Conservation (phyloP, 2,888 invertebrate genomes). For the Mimachlamys varia region DNA sequence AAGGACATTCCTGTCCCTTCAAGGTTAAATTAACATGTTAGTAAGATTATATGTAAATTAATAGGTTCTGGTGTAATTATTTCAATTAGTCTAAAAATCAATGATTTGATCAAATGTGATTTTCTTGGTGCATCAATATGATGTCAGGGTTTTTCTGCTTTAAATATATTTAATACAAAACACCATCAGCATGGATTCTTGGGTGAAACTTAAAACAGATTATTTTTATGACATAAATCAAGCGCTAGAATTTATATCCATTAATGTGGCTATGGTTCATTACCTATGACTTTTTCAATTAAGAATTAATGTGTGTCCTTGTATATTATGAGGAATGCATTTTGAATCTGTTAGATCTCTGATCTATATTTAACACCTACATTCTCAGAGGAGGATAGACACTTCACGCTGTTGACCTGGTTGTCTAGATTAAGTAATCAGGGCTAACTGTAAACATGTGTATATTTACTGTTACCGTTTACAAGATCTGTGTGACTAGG, state of each 20-base stretch:
- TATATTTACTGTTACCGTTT: constrained; percentile 1
- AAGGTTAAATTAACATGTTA: background rate
- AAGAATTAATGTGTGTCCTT: background rate
- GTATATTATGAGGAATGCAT: background rate
- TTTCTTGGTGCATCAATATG: too few species aligned
- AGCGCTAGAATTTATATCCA: background rate
- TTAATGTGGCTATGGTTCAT: background rate
- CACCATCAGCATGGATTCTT: background rate
- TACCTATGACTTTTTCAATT: background rate
- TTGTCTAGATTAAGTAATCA: constrained; percentile 10
- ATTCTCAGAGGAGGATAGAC: background rate
- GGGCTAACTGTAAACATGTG: background rate
- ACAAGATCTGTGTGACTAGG: background rate
- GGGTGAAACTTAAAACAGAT: background rate
- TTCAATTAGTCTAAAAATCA: too few species aligned
- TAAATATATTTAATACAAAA: too few species aligned
- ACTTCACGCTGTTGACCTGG: background rate
- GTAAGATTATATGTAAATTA: background rate
- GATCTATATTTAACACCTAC: background rate
- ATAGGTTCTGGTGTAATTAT: too few species aligned
- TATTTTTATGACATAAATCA: background rate
- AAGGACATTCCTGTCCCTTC: background rate
- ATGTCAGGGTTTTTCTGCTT: too few species aligned
- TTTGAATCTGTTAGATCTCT: background rate
- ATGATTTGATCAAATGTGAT: too few species aligned